Conservation (phyloP, 2,888 invertebrate genomes). For the Scaptomyza parva region DNA sequence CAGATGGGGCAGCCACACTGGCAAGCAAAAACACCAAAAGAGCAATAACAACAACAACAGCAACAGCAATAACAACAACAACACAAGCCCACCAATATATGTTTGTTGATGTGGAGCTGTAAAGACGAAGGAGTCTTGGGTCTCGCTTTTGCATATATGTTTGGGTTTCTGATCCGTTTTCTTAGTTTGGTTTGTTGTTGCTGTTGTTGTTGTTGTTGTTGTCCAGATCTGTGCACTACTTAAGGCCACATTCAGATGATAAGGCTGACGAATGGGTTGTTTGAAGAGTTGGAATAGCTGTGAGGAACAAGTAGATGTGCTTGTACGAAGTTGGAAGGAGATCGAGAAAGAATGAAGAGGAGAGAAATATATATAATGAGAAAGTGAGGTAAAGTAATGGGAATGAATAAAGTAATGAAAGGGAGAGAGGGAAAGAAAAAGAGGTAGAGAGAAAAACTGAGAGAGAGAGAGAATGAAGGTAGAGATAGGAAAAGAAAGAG, state of each 20-base stretch:
- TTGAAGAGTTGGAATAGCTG: conserved; percentile 23
- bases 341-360: too few species aligned
- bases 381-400: too few species aligned
- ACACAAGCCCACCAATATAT: conserved; percentile 4
- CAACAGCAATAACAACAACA: neutral
- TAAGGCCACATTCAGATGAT: conserved; percentile 53
- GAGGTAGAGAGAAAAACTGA: neutral
- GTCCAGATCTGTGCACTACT: conserved; percentile 60
- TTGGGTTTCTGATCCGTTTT: conserved; percentile 63
- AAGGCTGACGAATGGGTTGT: conserved; percentile 51
- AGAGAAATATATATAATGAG: too few species aligned
- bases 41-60: neutral
- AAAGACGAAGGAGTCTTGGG: conserved; percentile 9
- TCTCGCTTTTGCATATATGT: conserved; percentile 29
- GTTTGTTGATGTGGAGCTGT: conserved; percentile 3
- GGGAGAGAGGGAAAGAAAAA: too few species aligned
- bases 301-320: neutral
- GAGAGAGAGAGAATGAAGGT: neutral
- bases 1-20: conserved; percentile 12
- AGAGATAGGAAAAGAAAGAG: neutral
- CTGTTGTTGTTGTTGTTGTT: too few species aligned
- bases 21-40: conserved; percentile 4
- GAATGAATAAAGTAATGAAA: too few species aligned
- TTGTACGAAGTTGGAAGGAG: too few species aligned
- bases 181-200: too few species aligned